phyloP scores from a whole-genome alignment of 1,140 invertebrate genomes.

The Eupristina koningsbergeri region DNA sequence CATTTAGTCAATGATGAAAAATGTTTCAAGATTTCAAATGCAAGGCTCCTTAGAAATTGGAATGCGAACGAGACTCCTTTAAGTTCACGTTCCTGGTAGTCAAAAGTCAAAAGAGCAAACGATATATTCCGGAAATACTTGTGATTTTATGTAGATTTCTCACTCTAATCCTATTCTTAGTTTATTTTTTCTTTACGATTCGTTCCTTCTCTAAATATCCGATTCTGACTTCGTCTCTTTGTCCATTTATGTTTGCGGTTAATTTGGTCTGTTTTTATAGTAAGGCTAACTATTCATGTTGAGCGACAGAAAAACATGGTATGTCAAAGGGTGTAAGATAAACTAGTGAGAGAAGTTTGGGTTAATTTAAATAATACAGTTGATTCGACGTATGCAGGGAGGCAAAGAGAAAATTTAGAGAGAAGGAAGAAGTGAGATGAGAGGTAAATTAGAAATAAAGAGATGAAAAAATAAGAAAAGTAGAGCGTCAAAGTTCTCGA shows the following conservation, averaged over 20 bases:
- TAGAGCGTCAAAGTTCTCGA: background rate
- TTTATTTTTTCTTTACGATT: background rate
- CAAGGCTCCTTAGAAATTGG: slow-evolving; percentile 37
- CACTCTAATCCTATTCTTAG: background rate
- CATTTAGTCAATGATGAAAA: slow-evolving; percentile 41
- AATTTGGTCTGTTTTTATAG: slow-evolving; percentile 13
- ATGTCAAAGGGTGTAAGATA: background rate
- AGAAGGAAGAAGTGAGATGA: background rate
- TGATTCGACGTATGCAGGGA: slow-evolving; percentile 51
- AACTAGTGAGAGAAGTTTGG: slow-evolving; percentile 17
- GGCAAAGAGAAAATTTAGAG: background rate
- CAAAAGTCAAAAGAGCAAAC: slow-evolving; percentile 5
- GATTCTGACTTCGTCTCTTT: background rate
- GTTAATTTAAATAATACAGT: slow-evolving; percentile 53
- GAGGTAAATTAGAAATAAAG: background rate
- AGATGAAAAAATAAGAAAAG: background rate
- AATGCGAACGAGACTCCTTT: slow-evolving; percentile 42
- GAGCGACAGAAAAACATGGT: background rate
- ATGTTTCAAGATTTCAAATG: slow-evolving; percentile 56
- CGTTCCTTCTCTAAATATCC: background rate
- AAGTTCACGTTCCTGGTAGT: background rate
- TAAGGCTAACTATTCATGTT: background rate
- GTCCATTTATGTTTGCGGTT: background rate
- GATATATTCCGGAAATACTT: slow-evolving; percentile 1
- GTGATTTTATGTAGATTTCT: slow-evolving; percentile 27